These are phyloP conservation scores for Capitella teleta DNA, from an alignment of 1,140 invertebrate species.

Conservation along the genomic window DNA sequence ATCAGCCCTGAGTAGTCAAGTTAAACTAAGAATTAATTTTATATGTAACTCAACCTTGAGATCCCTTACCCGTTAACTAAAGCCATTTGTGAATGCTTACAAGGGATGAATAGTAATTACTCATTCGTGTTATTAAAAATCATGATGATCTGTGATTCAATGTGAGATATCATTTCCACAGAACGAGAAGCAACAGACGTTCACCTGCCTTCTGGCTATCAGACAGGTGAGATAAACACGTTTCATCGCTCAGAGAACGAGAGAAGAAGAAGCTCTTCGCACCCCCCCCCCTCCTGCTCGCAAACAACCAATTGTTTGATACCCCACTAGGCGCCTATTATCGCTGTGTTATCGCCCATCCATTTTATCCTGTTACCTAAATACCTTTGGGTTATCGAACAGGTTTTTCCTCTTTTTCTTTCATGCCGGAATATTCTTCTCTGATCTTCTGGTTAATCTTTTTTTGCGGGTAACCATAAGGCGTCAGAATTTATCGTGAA, in stretches of 20 bases:
- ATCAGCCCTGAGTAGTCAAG: too few relatives aligned
- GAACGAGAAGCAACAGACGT: constrained; percentile 17
- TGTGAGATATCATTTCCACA: constrained; percentile 6
- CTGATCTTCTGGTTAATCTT: too few relatives aligned
- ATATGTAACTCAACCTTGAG: background rate
- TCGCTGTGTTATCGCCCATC: too few relatives aligned
- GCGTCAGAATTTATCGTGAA: too few relatives aligned
- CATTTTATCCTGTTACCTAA: too few relatives aligned
- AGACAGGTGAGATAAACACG: constrained; percentile 12
- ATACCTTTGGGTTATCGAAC: too few relatives aligned
- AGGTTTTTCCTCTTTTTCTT: too few relatives aligned
- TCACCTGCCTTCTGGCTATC: constrained; percentile 13
- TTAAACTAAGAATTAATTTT: background rate
- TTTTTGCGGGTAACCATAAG: too few relatives aligned
- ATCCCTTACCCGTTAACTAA: constrained; percentile 12
- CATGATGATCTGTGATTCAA: background rate
- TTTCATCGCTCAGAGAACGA: constrained; percentile 3
- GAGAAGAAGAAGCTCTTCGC: background rate
- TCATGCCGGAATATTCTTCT: too few relatives aligned
- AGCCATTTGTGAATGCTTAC: constrained; percentile 8
- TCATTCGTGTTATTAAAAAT: background rate
- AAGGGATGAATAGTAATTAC: constrained; percentile 9
- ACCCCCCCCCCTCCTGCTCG: background rate
- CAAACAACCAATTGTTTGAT: background rate
- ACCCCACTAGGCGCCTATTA: too few relatives aligned